Conservation (phyloP, 2,797 vertebrate genomes). For the Anisognathus igniventris region DNA sequence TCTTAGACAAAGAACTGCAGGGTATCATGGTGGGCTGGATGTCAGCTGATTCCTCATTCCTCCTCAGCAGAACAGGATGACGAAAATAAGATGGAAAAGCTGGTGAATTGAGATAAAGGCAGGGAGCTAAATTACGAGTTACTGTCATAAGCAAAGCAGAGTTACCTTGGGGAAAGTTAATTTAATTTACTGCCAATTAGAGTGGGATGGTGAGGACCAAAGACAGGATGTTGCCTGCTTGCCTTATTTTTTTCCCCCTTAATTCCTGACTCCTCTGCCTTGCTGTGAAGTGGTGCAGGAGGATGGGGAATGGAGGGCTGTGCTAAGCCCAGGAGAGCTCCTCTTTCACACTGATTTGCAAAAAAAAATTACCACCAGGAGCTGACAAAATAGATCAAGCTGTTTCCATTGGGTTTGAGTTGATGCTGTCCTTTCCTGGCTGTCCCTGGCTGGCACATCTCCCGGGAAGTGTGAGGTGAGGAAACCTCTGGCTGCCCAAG, state of each 20-base stretch:
- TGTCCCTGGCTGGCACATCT: not conserved
- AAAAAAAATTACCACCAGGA: not conserved
- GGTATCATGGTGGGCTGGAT: not conserved
- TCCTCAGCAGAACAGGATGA: not conserved
- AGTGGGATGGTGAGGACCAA: not conserved
- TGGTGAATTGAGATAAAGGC: not conserved
- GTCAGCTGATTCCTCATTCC: not conserved
- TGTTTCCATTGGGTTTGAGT: not conserved
- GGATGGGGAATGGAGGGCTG: not conserved
- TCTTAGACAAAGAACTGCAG: not conserved
- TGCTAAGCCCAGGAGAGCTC: not conserved
- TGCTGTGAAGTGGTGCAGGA: not conserved
- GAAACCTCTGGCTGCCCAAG: not conserved
- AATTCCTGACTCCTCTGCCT: not conserved
- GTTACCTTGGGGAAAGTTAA: not conserved
- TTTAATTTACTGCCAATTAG: not conserved
- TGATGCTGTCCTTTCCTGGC: not conserved
- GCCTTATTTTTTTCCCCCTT: accelerated
- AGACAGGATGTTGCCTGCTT: not conserved
- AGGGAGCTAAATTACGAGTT: not conserved
- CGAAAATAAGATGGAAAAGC: not conserved
- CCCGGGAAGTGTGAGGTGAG: not conserved
- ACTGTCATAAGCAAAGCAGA: not conserved
- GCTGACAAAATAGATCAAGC: not conserved
- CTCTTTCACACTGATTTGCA: not conserved